A percentile compares a stretch with the other conserved stretches of the same genome.
These are phyloP conservation scores for Bugulina stolonifera DNA, from an alignment of 2,888 invertebrate genomes.

Conservation along the genomic window DNA sequence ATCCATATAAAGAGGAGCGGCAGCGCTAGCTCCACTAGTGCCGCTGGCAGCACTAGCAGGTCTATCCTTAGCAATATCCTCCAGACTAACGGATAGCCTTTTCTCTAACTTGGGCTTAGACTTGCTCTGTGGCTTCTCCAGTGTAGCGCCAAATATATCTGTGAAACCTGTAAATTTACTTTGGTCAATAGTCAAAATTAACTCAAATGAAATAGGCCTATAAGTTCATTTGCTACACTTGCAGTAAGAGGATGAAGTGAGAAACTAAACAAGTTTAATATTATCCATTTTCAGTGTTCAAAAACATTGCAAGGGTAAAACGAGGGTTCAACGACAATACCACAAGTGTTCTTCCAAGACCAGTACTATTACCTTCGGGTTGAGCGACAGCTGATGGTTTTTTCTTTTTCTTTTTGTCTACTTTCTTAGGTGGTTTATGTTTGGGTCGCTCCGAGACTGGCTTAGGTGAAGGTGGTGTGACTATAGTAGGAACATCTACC, in stretches of 20 bases:
- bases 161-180: neutral
- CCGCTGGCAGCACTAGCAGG: neutral
- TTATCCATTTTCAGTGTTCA: too few species aligned
- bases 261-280: too few species aligned
- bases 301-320: too few species aligned
- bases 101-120: neutral
- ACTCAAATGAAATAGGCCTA: too few species aligned
- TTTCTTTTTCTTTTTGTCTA: slow-evolving; percentile 10
- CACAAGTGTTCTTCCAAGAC: too few species aligned
- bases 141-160: slow-evolving; percentile 17
- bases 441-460: neutral
- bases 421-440: slow-evolving; percentile 23
- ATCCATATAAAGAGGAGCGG: neutral
- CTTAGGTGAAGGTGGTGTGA: neutral
- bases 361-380: too few species aligned
- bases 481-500: neutral
- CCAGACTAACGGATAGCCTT: neutral
- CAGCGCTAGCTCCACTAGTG: neutral
- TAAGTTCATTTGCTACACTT: too few species aligned
- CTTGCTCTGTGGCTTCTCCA: neutral
- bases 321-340: too few species aligned
- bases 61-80: neutral
- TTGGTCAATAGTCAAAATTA: too few species aligned
- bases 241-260: too few species aligned
- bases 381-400: neutral